phyloP scores from a whole-genome alignment of 1,140 invertebrate genomes.

The Hyposmocoma kahamanoa region DNA sequence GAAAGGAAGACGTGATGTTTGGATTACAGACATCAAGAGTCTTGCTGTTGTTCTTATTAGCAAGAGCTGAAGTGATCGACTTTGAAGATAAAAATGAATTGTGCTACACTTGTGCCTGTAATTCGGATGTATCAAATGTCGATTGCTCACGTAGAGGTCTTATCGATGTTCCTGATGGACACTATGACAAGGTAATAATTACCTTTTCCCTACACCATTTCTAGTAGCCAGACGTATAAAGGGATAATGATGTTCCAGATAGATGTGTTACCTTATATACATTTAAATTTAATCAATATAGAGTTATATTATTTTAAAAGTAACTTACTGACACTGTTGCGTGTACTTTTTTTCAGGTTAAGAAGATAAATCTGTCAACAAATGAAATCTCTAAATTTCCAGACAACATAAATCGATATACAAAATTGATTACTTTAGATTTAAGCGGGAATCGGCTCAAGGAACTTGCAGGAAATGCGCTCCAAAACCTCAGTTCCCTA shows the following conservation, averaged over 20 bases:
- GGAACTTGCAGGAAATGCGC: constrained; percentile 48
- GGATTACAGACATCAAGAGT: constrained; percentile 25
- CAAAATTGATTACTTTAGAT: constrained; percentile 72
- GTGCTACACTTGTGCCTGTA: constrained; percentile 49
- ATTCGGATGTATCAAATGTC: constrained; percentile 32
- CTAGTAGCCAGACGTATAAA: too few species aligned
- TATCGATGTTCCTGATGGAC: constrained; percentile 39
- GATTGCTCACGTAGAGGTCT: constrained; percentile 55
- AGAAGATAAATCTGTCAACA: constrained; percentile 74
- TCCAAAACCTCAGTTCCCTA: constrained; percentile 69
- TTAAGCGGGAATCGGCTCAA: constrained; percentile 73
- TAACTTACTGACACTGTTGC: too few species aligned
- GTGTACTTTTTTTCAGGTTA: constrained; percentile 68
- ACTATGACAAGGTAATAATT: constrained; percentile 33
- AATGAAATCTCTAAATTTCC: constrained; percentile 76
- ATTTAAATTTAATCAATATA: too few species aligned
- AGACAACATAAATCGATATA: constrained; percentile 43
- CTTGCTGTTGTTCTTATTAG: constrained; percentile 27
- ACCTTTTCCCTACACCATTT: background rate
- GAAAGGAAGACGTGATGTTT: constrained; percentile 50
- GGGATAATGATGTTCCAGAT: too few species aligned
- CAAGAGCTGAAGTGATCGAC: constrained; percentile 34
- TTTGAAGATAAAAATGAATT: constrained; percentile 45
- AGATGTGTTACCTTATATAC: too few species aligned
- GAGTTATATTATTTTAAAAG: too few species aligned